Evolutionary conservation across 2,797 vertebrate species (phyloP).

Genomic region (Spheniscus humboldti): DNA sequence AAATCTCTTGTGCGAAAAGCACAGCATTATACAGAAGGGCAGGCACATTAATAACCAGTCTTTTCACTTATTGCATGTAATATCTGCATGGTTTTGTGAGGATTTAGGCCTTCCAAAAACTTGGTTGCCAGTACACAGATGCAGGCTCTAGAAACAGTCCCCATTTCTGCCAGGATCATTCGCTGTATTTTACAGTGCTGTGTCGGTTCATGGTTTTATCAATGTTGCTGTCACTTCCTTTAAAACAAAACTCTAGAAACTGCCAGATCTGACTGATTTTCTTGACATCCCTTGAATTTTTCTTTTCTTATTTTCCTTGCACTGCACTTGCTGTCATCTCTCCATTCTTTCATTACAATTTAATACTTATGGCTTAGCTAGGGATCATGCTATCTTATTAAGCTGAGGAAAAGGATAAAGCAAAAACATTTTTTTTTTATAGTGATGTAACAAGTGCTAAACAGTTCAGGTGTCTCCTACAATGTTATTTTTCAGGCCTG

Average conservation of each 20-base stretch:
- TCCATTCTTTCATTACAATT: background rate
- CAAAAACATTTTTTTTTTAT: background rate
- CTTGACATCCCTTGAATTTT: background rate
- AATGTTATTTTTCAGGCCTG: background rate
- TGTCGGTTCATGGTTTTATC: background rate
- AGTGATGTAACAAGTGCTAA: background rate
- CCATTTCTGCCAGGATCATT: background rate
- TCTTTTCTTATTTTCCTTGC: background rate
- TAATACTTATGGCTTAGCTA: background rate
- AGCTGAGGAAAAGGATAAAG: background rate
- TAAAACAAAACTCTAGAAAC: background rate
- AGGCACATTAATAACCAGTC: background rate
- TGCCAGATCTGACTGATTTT: background rate
- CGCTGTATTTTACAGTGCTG: background rate
- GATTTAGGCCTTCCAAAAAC: background rate
- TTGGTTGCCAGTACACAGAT: background rate
- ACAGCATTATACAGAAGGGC: background rate
- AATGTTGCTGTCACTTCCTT: background rate
- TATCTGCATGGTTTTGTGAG: background rate
- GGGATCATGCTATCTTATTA: background rate
- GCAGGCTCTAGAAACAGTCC: background rate
- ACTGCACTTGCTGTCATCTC: background rate
- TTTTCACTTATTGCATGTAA: background rate
- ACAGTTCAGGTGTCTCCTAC: background rate
- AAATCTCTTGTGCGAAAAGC: background rate